Evolutionary conservation across 2,113 vertebrate species (phyloP), one percentile per base, ranked within the genome.

Genomic region (Pitta sordida): DNA sequence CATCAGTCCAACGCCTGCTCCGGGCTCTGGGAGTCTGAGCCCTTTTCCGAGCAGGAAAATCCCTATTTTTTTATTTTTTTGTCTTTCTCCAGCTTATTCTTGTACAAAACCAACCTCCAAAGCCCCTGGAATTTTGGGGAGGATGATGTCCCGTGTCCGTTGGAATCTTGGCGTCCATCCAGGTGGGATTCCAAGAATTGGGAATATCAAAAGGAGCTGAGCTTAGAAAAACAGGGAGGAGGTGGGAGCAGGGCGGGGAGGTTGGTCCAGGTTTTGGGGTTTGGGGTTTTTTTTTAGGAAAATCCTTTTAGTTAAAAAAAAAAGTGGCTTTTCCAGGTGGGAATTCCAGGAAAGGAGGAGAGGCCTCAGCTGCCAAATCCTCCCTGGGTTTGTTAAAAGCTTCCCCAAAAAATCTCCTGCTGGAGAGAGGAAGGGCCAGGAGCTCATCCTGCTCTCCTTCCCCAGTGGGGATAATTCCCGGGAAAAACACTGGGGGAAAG

Each of bases 191-290:
- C 44, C 13, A 43, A 15, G 43, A 41, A 14, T 10, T 43, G 43
- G 43, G 43, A 15, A 43, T 43, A 43, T 43, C 75, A 43, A 75
- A 78, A 86, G 39, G 83, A 78, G 75, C 39, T 1, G 2, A 39
- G 43, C 32, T n/a, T 55, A 15, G 39, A 63, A 60, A 76, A 91
- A 59, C 7, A 34, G n/a, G 53, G 53, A 56, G n/a, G 1, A 41
- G 14, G 14, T 41, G 39, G 39, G 39, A 41, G 44, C 19, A 43
- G 23, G 11, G 24, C 16, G 52, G 43, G 55, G 67, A 18, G 16
- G 93, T 93, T 95, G 94, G 95, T 95, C 94, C 90, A 9, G 30
- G 16, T 51, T 51, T 41, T 41, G 39, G 39, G 39, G n/a, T n/a
- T n/a, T n/a, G n/a, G 15, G 18, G 0, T 17, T 30, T 53, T 60